Conservation (phyloP, 2,888 invertebrate species). For the Polymixis flavicincta region DNA sequence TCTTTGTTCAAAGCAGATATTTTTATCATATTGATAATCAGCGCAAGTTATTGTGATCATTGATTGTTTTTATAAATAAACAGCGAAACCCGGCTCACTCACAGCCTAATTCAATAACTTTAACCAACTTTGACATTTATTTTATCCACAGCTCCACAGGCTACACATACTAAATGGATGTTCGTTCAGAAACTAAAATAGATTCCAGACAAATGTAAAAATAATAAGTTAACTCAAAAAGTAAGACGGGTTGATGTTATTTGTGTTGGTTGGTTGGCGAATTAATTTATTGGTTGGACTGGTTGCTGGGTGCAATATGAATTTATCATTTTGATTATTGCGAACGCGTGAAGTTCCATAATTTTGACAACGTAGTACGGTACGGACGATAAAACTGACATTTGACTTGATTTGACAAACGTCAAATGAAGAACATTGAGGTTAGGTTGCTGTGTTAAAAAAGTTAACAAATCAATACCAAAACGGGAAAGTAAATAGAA, state of each 20-base stretch:
- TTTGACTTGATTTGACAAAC: slow-evolving; percentile 10
- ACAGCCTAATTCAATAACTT: slow-evolving; percentile 1
- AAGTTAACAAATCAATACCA: slow-evolving; percentile 15
- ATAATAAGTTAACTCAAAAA: background rate
- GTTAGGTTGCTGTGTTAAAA: slow-evolving; percentile 46
- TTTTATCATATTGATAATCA: slow-evolving; percentile 87
- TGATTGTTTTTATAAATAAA: slow-evolving; percentile 40
- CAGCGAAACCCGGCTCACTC: slow-evolving; percentile 34
- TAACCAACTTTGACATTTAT: slow-evolving; percentile 23
- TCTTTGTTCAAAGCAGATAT: slow-evolving; percentile 93
- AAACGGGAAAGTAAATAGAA: slow-evolving; percentile 2
- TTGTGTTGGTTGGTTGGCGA: too few relatives aligned
- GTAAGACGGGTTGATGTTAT: background rate
- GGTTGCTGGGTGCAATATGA: background rate
- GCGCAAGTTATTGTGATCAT: slow-evolving; percentile 20
- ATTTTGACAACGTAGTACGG: background rate
- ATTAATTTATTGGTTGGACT: background rate
- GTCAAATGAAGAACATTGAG: slow-evolving; percentile 39
- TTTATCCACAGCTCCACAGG: too few relatives aligned
- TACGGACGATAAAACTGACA: background rate
- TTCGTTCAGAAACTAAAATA: slow-evolving; percentile 8
- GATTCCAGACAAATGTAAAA: background rate
- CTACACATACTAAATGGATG: slow-evolving; percentile 1
- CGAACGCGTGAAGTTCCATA: background rate
- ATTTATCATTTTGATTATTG: background rate